Percentiles rank a stretch among this genome's conserved stretches.
Evolutionary conservation across 30 jellyfish, hydroid and myxozoan species (phyloP).

Genomic region (Sanderia malayensis): DNA sequence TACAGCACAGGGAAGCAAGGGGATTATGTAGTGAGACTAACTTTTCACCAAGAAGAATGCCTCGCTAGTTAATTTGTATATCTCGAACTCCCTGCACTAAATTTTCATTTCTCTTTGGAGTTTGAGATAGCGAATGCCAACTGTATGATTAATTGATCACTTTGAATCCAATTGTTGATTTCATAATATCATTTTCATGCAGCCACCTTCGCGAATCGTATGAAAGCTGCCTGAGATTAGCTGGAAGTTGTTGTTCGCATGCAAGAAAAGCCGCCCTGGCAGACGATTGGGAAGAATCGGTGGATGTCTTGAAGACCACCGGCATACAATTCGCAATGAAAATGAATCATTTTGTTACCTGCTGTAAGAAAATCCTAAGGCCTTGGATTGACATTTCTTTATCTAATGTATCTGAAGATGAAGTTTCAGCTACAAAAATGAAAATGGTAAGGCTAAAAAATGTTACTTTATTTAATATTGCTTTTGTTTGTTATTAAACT

Average conservation of each 20-base stretch:
- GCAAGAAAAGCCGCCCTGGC: constrained; percentile 56
- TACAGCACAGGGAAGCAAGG: no score
- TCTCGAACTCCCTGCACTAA: no score
- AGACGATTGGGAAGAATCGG: neutral
- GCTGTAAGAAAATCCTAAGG: constrained; percentile 3
- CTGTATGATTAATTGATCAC: no score
- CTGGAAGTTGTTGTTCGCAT: constrained; percentile 46
- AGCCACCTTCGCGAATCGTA: constrained; percentile 31
- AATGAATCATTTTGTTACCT: neutral
- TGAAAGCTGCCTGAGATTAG: constrained; percentile 15
- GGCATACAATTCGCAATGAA: constrained; percentile 22
- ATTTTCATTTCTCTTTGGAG: no score
- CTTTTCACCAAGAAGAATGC: no score
- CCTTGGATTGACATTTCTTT: constrained; percentile 47
- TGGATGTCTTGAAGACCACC: neutral
- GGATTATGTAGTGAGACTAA: no score
- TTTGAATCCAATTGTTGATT: no score
- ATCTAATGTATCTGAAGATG: neutral
- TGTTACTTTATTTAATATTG: no score
- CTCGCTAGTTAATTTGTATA: no score
- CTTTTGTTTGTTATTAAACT: no score
- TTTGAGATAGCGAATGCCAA: no score
- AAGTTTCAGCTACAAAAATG: neutral
- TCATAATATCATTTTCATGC: no score
- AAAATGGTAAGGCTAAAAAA: neutral